Conservation (phyloP, 1,140 invertebrate genomes). For the Doryteuthis pealeii region DNA sequence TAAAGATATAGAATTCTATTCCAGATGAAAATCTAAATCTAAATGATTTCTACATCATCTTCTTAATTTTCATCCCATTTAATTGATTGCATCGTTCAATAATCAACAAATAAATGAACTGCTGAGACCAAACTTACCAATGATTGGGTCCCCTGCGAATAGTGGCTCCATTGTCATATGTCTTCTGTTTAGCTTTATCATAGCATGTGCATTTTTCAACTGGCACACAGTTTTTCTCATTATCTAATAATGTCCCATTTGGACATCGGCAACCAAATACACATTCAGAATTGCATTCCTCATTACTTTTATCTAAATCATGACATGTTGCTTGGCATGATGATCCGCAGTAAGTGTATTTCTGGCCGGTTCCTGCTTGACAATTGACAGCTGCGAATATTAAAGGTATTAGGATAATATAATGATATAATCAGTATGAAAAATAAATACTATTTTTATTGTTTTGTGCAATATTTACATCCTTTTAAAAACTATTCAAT, state of each 20-base stretch:
- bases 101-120: no score
- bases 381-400: not conserved
- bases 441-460: no score
- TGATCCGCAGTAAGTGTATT: not conserved
- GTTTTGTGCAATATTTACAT: no score
- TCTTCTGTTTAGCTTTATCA: not conserved
- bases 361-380: not conserved
- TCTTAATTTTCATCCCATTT: no score
- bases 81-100: no score
- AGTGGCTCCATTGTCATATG: not conserved
- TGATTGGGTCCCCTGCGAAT: not conserved
- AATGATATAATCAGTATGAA: no score
- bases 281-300: not conserved
- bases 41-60: no score
- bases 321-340: not conserved
- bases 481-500: no score
- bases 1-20: no score
- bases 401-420: no score
- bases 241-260: not conserved
- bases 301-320: not conserved
- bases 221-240: not conserved
- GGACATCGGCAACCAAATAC: not conserved
- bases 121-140: no score
- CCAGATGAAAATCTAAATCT: no score
- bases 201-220: not conserved